Evolutionary conservation across 1,140 invertebrate species (phyloP).

Genomic region (Parasteatoda tepidariorum): DNA sequence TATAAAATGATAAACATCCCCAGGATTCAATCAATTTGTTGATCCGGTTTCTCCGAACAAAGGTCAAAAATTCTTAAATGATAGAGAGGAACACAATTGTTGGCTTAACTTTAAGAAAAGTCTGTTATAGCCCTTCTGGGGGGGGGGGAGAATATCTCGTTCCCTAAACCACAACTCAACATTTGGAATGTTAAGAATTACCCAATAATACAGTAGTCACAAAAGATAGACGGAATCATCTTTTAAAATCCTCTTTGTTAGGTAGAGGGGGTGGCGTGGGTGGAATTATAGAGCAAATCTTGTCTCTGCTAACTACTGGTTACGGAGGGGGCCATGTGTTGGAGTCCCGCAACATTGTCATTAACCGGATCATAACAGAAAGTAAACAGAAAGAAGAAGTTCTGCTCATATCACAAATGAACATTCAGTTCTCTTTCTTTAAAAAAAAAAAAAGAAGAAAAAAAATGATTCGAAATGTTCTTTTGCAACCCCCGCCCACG

Average conservation of each 20-base stretch:
- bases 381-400: constrained; percentile 23
- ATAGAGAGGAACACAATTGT: too few relatives aligned
- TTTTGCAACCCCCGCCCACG: not conserved
- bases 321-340: constrained; percentile 32
- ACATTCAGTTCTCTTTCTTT: constrained; percentile 32
- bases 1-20: too few relatives aligned
- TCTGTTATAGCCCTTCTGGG: too few relatives aligned
- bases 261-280: not conserved
- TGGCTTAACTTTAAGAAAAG: too few relatives aligned
- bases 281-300: constrained; percentile 7
- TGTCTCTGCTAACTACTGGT: constrained; percentile 38
- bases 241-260: not conserved
- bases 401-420: constrained; percentile 26
- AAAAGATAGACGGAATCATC: not conserved
- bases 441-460: not conserved
- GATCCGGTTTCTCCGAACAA: too few relatives aligned
- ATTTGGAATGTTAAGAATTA: not conserved
- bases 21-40: too few relatives aligned
- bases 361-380: not conserved
- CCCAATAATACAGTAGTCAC: not conserved
- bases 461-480: not conserved
- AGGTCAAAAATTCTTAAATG: too few relatives aligned
- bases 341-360: constrained; percentile 42
- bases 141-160: too few relatives aligned
- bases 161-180: too few relatives aligned